phyloP scores from a whole-genome alignment of 1,140 invertebrate species.

The Drosophila sp. region DNA sequence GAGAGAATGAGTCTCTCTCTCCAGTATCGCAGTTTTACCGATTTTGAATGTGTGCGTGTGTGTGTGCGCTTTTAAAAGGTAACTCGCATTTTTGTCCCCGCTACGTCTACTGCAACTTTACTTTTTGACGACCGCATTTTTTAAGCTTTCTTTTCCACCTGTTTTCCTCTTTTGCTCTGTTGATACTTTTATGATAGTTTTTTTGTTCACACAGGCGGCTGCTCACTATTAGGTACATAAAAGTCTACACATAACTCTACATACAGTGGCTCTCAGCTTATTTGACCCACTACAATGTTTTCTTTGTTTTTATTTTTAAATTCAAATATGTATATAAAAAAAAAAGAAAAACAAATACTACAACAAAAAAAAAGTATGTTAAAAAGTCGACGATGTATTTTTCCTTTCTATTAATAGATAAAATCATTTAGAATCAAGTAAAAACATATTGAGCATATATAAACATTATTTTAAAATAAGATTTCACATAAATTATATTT shows the following conservation, averaged over 20 bases:
- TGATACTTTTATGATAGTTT: slow-evolving; percentile 72
- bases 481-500: no score
- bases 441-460: no score
- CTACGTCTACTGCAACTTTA: slow-evolving; percentile 67
- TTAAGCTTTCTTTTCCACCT: slow-evolving; percentile 83
- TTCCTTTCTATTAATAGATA: no score
- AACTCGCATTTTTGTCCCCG: slow-evolving; percentile 66
- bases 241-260: slow-evolving; percentile 12
- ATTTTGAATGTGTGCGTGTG: slow-evolving; percentile 27
- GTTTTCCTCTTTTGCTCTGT: slow-evolving; percentile 67
- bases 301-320: background rate
- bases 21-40: slow-evolving; percentile 3
- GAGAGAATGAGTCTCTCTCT: slow-evolving; percentile 32
- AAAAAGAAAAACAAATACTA: no score
- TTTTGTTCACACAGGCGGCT: slow-evolving; percentile 41
- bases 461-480: no score
- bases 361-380: no score
- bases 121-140: slow-evolving; percentile 80
- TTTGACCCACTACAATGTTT: no score
- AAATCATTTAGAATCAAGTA: no score
- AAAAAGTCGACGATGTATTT: no score
- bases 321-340: background rate
- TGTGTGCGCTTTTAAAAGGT: slow-evolving; percentile 66
- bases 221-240: slow-evolving; percentile 42
- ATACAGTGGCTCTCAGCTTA: background rate